Evolutionary conservation across 2,888 invertebrate genomes (phyloP), one percentile per base, ranked within the genome.

Genomic region (Bruchidius siliquastri): DNA sequence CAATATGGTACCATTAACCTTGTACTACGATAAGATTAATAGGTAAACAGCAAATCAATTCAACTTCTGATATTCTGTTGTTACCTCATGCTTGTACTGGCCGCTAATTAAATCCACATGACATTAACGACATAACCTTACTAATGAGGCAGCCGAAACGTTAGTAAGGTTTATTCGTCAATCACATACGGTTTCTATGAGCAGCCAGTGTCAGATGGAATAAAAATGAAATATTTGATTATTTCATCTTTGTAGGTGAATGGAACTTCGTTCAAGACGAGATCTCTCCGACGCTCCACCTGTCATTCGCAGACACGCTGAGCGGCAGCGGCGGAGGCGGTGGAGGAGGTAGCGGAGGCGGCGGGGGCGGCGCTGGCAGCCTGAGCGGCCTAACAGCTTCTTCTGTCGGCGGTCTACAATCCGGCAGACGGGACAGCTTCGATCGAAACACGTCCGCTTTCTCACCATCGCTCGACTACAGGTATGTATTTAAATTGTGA

Each of bases 381-480:
- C 77, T 81, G 76, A 73, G 86, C 90, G 91, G 91, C 83, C 87
- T 92, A 79, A 49, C 49, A 13, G 49, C 49, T 18, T 49, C 49
- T 13, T 49, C 49, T 1, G 49, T 49, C 49, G 49, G 49, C 8
- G 49, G 49, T 1, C 18, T 49, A 13, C 49, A 49, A 13, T 49
- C 49, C 6, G 49, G 13, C 49, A 49, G 94, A 80, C 89, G 94
- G 77, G 94, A 94, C 86, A 94, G 94, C 26, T 93, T 93, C 87
- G 92, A 93, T 84, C 89, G 93, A 79, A 92, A 92, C 84, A 92
- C 92, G 81, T 93, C 93, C 74, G 92, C 92, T 78, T 93, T 93
- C 84, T 93, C 92, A 79, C 93, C 93, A 73, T 92, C 92, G 77
- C 87, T 93, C 83, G 92, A 93, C 83, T 93, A 92, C 86, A 68